Conservation (phyloP, 2,888 invertebrate genomes). For the Patella caerulea region DNA sequence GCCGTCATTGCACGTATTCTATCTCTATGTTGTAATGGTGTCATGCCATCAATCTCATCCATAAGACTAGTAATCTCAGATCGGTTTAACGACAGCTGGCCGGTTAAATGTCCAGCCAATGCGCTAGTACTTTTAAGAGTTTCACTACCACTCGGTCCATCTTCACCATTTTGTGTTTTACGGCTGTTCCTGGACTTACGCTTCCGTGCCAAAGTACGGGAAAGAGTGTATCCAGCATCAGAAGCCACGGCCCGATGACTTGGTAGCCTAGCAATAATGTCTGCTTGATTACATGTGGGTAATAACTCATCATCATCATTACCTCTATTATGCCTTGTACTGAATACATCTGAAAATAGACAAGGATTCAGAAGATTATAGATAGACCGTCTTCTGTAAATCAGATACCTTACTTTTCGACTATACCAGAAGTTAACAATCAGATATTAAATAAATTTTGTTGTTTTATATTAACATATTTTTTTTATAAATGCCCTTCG, state of each 20-base stretch:
- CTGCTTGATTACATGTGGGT: conserved; percentile 45
- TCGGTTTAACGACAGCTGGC: not conserved
- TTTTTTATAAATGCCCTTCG: too few relatives aligned
- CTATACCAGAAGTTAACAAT: too few relatives aligned
- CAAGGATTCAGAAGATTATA: too few relatives aligned
- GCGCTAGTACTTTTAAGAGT: not conserved
- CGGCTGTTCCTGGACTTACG: conserved; percentile 23
- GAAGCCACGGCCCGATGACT: conserved; percentile 43
- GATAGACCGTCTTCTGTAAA: too few relatives aligned
- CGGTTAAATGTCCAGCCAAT: not conserved
- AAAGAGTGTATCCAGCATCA: conserved; percentile 38
- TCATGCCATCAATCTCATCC: conserved; percentile 31
- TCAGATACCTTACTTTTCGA: too few relatives aligned
- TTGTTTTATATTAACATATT: too few relatives aligned
- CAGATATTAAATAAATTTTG: too few relatives aligned
- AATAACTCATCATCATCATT: conserved; percentile 33
- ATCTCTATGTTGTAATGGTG: conserved; percentile 29
- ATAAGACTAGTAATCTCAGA: not conserved
- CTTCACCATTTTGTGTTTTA: not conserved
- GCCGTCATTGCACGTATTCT: conserved; percentile 48
- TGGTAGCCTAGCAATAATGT: conserved; percentile 47
- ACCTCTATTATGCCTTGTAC: conserved; percentile 14
- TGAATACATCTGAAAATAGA: not conserved
- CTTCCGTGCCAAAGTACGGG: conserved; percentile 35
- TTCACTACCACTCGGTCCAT: conserved; percentile 6